Conservation (phyloP, 2,113 vertebrate species). For the Cavia porcellus region DNA sequence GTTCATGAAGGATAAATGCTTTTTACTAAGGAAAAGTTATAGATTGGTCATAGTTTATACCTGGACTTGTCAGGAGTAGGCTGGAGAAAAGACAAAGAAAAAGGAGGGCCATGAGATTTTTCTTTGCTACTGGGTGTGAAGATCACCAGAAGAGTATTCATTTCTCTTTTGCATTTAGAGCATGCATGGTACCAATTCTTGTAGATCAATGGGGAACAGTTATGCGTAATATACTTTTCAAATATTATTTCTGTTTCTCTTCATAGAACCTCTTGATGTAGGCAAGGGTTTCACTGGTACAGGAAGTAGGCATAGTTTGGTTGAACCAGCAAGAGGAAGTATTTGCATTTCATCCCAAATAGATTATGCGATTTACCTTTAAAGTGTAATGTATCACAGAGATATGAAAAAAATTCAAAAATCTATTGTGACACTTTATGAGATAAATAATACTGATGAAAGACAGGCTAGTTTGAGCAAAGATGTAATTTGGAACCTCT, state of each 20-base stretch:
- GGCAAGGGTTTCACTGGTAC: constrained; percentile 53
- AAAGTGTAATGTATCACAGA: constrained; percentile 47
- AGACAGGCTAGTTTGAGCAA: constrained; percentile 56
- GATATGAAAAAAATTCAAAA: constrained; percentile 4
- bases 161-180: constrained; percentile 53
- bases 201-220: neutral
- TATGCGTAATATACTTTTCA: constrained; percentile 25
- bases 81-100: neutral
- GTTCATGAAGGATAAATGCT: constrained; percentile 2
- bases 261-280: constrained; percentile 51
- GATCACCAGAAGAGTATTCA: neutral
- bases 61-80: neutral
- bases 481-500: constrained; percentile 36
- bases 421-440: constrained; percentile 64
- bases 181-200: neutral
- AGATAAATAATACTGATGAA: constrained; percentile 41
- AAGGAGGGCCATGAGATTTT: constrained; percentile 25
- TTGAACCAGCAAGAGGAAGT: constrained; percentile 76
- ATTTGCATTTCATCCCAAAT: constrained; percentile 63
- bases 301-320: constrained; percentile 69
- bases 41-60: constrained; percentile 27
- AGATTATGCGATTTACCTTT: constrained; percentile 73
- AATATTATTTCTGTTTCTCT: constrained; percentile 55
- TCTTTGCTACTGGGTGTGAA: constrained; percentile 32
- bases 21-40: constrained; percentile 47